Base-by-base conservation (phyloP, 2,113 vertebrate genomes). In the Malaclemys terrapin region DNA sequence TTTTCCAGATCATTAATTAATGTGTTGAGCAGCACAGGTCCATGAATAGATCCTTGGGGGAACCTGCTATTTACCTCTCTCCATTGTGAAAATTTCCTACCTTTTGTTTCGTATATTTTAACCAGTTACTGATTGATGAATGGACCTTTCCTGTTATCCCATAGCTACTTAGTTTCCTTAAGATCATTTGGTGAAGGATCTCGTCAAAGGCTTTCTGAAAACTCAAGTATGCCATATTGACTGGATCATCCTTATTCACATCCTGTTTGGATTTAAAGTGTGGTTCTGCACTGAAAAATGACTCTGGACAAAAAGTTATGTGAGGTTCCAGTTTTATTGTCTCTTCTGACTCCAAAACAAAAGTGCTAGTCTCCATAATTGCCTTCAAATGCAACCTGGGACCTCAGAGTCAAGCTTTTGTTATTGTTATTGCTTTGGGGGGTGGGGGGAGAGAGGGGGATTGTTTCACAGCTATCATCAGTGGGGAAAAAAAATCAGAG, bases 301-400 rank as follows among this genome's bases (percentile, higher is more conserved):
- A 10, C 93, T 93, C 1, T 88, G 81, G 78, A n/a, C 65, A 95
- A 27, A 95, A 96, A 94, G 90, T 95, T 94, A 95, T 86, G 62
- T 38, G 53, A 85, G 38, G 87, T 92, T 92, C 3, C n/a, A 54
- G 91, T 94, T 88, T 89, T 88, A 82, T 69, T 91, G 94, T 76
- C 4, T 53, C 92, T 92, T 45, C 89, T 95, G 45, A 47, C 24
- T 93, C 3, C 89, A 12, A 47, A 47, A 78, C 24, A 47, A 47
- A 76, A 76, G 38, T 45, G 5, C 42, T 45, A 47, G 25, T 14
- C 94, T 88, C n/a, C 86, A 50, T 27, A 45, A 82, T 38, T 96
- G 42, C 9, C 12, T 89, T 89, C 27, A 86, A 81, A 50, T 47
- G 22, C 42, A 78, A 19, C 42, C 45, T 78, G 42, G 45, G 10